A percentile compares a stretch with the other conserved stretches of the same genome.
Evolutionary conservation across 1,140 invertebrate species (phyloP).

Genomic region (Aphidius gifuensis): DNA sequence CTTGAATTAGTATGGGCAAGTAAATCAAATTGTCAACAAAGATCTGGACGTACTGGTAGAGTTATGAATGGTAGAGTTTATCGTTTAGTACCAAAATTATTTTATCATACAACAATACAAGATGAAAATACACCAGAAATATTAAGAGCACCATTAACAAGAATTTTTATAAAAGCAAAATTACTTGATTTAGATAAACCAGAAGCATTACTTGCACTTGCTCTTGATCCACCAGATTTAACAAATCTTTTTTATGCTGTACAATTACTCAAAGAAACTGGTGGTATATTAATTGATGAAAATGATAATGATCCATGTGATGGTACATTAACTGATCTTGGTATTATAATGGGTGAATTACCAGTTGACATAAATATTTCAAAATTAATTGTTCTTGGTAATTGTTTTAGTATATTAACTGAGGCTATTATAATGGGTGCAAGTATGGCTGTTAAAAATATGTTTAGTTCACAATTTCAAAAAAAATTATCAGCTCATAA

Average conservation of each 20-base stretch:
- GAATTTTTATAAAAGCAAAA: conserved; percentile 82
- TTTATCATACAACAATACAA: conserved; percentile 64
- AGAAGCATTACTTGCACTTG: conserved; percentile 74
- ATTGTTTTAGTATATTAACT: conserved; percentile 80
- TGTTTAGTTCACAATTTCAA: conserved; percentile 75
- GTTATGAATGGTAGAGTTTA: conserved; percentile 84
- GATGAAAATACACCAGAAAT: conserved; percentile 73
- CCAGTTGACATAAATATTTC: conserved; percentile 80
- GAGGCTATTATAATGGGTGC: conserved; percentile 88
- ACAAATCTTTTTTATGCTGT: conserved; percentile 78
- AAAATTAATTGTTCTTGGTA: conserved; percentile 84
- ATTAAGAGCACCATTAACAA: conserved; percentile 75
- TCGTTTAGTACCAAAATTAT: conserved; percentile 70
- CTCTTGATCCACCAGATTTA: conserved; percentile 84
- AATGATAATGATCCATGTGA: conserved; percentile 55
- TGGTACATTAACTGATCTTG: conserved; percentile 88
- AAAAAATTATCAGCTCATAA: conserved; percentile 71
- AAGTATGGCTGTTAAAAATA: conserved; percentile 74
- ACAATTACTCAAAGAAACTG: conserved; percentile 80
- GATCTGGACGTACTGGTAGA: conserved; percentile 86
- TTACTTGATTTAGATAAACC: conserved; percentile 81
- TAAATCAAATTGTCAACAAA: conserved; percentile 83
- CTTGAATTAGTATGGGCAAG: conserved; percentile 85
- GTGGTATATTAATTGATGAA: conserved; percentile 63
- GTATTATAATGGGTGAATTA: conserved; percentile 75